phyloP scores from a whole-genome alignment of 2,113 vertebrate species.

The Sterrhoptilus dennistouni region DNA sequence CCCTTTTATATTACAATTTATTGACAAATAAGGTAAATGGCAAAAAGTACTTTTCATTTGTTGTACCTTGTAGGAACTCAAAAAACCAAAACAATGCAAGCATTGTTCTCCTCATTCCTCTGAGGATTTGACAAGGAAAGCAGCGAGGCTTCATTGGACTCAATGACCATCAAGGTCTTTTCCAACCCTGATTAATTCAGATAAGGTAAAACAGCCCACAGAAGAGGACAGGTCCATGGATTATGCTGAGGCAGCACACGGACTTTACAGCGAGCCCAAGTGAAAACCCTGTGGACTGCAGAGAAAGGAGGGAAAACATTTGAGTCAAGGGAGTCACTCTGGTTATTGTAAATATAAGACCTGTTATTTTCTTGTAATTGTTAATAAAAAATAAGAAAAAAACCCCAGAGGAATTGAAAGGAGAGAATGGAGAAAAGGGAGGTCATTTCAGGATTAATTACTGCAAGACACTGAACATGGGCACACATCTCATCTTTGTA shows the following conservation, averaged over 20 bases:
- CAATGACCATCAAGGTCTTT: neutral
- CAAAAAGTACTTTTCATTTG: neutral
- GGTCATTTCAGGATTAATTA: neutral
- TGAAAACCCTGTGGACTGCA: neutral
- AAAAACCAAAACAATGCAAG: neutral
- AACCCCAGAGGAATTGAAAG: neutral
- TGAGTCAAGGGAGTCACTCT: neutral
- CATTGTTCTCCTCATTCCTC: neutral
- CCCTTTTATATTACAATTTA: neutral
- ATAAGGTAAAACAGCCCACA: constrained; percentile 22
- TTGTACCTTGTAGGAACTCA: neutral
- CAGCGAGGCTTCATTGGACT: constrained; percentile 67
- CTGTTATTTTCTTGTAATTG: neutral
- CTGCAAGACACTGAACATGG: neutral
- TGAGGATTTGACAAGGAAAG: constrained; percentile 74
- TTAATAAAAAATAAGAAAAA: neutral
- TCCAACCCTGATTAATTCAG: neutral
- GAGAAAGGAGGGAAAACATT: neutral
- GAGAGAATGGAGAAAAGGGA: neutral
- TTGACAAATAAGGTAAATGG: neutral
- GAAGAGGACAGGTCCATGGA: constrained; percentile 70
- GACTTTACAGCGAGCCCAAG: constrained; percentile 35
- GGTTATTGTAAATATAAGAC: neutral
- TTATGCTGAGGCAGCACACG: constrained; percentile 78
- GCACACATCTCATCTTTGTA: neutral